Evolutionary conservation across 2,888 invertebrate genomes (phyloP).

Genomic region (Ecliptopera silaceata): DNA sequence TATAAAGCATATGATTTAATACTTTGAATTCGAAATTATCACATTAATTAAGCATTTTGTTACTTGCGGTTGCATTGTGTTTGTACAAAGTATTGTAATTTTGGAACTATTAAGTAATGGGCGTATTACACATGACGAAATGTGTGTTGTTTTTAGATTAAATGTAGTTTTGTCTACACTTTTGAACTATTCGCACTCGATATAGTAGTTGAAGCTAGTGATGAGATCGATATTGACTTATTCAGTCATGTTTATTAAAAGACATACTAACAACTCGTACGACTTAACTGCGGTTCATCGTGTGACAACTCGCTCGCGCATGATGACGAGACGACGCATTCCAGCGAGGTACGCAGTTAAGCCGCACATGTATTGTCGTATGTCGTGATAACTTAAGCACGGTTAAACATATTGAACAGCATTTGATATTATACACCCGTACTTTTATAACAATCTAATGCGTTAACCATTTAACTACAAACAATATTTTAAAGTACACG

Average conservation of each 20-base stretch:
- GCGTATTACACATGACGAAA: neutral
- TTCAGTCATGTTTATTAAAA: neutral
- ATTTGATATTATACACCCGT: constrained; percentile 63
- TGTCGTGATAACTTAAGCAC: neutral
- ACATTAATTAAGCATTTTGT: constrained; percentile 41
- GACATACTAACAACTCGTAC: too few species aligned
- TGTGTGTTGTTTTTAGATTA: neutral
- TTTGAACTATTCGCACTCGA: neutral
- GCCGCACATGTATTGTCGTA: neutral
- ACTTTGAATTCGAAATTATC: constrained; percentile 53
- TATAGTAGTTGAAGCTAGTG: neutral
- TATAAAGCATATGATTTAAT: constrained; percentile 48
- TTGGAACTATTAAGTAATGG: neutral
- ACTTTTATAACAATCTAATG: constrained; percentile 69
- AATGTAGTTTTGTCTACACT: neutral
- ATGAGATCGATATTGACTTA: neutral
- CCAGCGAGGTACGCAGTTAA: too few species aligned
- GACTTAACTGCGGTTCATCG: too few species aligned
- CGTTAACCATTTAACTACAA: constrained; percentile 59
- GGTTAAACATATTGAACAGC: constrained; percentile 51
- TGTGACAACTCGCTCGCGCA: too few species aligned
- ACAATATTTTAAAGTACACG: constrained; percentile 5
- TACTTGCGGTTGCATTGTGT: constrained; percentile 30
- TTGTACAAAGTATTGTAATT: constrained; percentile 54
- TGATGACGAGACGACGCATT: too few species aligned